A percentile compares a stretch with the other conserved stretches of the same genome.
phyloP scores from a whole-genome alignment of 2,888 invertebrate genomes.

The Agrochola macilenta region DNA sequence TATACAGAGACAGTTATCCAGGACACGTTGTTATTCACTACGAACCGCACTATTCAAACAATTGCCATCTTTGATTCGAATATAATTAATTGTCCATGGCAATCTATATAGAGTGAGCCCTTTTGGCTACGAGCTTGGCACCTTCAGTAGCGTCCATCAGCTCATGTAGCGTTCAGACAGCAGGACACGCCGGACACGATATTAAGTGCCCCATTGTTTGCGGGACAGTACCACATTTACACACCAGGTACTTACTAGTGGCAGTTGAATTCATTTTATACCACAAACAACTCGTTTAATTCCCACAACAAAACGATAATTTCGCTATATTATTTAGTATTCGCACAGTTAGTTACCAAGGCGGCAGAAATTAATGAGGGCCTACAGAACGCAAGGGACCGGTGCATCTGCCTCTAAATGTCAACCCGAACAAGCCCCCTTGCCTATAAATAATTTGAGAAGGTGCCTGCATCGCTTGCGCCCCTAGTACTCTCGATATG shows the following conservation, averaged over 20 bases:
- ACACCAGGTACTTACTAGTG: neutral
- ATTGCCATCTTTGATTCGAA: conserved; percentile 32
- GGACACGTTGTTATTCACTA: conserved; percentile 10
- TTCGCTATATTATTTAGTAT: conserved; percentile 66
- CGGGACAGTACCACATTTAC: too few species aligned
- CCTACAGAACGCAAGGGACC: conserved; percentile 72
- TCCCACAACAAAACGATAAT: conserved; percentile 58
- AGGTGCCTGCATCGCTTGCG: conserved; percentile 76
- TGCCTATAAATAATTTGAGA: conserved; percentile 87
- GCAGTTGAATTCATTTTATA: conserved; percentile 12
- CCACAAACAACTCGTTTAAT: conserved; percentile 37
- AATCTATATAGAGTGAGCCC: too few species aligned
- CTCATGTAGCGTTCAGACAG: too few species aligned
- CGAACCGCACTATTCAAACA: conserved; percentile 8
- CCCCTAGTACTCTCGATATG: conserved; percentile 82
- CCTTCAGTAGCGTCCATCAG: too few species aligned
- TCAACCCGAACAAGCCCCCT: conserved; percentile 82
- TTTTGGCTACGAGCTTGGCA: too few species aligned
- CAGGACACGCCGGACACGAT: too few species aligned
- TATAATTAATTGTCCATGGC: conserved; percentile 17
- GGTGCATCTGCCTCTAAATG: conserved; percentile 86
- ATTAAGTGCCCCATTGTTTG: too few species aligned
- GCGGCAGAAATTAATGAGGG: conserved; percentile 84
- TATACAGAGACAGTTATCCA: conserved; percentile 14
- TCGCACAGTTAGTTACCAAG: conserved; percentile 76